Evolutionary conservation across 2,888 invertebrate genomes (phyloP).

Genomic region (Caenorhabditis macrosperma): DNA sequence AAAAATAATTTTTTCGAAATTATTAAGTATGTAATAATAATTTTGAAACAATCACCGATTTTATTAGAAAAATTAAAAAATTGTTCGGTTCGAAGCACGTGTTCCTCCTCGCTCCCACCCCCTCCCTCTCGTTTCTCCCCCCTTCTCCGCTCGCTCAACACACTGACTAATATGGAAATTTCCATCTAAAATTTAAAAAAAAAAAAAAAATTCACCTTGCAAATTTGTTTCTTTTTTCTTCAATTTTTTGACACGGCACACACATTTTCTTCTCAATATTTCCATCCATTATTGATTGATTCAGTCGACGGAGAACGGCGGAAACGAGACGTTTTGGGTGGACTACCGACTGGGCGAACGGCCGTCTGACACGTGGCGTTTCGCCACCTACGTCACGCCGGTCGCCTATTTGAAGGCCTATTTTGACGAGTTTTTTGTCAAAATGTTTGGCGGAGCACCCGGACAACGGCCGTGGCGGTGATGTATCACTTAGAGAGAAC

Average conservation of each 20-base stretch:
- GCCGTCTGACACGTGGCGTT: conserved; percentile 9
- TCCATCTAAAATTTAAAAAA: not conserved
- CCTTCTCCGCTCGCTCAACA: not conserved
- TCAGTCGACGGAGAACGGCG: conserved; percentile 58
- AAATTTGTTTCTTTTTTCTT: too few relatives aligned
- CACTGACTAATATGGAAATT: not conserved
- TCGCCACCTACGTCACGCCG: conserved; percentile 31
- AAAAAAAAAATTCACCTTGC: not conserved
- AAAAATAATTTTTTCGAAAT: too few relatives aligned
- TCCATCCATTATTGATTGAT: conserved; percentile 14
- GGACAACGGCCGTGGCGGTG: conserved; percentile 55
- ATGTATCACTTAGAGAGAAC: conserved; percentile 4
- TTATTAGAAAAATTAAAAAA: not conserved
- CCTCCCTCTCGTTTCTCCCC: not conserved
- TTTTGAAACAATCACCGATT: not conserved
- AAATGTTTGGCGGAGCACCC: conserved; percentile 57
- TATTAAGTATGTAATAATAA: too few relatives aligned
- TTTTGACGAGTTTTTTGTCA: conserved; percentile 56
- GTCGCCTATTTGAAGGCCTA: conserved; percentile 42
- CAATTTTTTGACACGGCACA: not conserved
- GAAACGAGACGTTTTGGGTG: conserved; percentile 49
- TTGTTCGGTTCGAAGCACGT: not conserved
- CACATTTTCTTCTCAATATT: not conserved
- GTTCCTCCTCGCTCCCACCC: not conserved
- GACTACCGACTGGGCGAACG: conserved; percentile 42